Conservation (phyloP, 1,140 invertebrate genomes). For the Solenopsis fugax region DNA sequence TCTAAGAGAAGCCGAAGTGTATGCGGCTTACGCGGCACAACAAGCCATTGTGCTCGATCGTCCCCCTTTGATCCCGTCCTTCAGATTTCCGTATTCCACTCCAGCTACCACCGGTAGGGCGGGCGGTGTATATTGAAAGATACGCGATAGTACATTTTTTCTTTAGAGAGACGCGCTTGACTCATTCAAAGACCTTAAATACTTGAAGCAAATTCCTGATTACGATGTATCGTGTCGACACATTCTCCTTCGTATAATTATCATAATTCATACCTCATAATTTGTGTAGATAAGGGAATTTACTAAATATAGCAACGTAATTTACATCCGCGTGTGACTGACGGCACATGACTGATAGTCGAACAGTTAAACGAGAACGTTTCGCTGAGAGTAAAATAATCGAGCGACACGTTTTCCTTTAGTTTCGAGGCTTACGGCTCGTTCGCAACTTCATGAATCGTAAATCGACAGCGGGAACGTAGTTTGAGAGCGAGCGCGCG, state of each 20-base stretch:
- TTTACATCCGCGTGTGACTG: background rate
- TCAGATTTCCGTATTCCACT: slow-evolving; percentile 38
- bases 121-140: background rate
- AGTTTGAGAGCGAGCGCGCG: background rate
- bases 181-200: background rate
- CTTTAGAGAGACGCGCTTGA: background rate
- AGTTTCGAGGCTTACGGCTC: background rate
- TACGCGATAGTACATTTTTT: slow-evolving; percentile 20
- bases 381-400: slow-evolving; percentile 14
- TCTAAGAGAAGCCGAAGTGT: slow-evolving; percentile 39
- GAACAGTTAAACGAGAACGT: background rate
- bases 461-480: slow-evolving; percentile 2
- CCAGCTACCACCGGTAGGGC: background rate
- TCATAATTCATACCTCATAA: background rate
- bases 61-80: slow-evolving; percentile 14
- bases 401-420: background rate
- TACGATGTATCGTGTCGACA: background rate
- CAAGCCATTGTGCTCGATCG: slow-evolving; percentile 50
- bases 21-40: slow-evolving; percentile 44
- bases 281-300: background rate
- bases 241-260: background rate
- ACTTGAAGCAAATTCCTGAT: background rate
- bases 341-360: background rate
- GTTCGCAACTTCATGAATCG: slow-evolving; percentile 36
- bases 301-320: background rate